These are phyloP conservation scores for Psophia crepitans DNA, from an alignment of 2,113 vertebrate genomes.

Conservation along the genomic window DNA sequence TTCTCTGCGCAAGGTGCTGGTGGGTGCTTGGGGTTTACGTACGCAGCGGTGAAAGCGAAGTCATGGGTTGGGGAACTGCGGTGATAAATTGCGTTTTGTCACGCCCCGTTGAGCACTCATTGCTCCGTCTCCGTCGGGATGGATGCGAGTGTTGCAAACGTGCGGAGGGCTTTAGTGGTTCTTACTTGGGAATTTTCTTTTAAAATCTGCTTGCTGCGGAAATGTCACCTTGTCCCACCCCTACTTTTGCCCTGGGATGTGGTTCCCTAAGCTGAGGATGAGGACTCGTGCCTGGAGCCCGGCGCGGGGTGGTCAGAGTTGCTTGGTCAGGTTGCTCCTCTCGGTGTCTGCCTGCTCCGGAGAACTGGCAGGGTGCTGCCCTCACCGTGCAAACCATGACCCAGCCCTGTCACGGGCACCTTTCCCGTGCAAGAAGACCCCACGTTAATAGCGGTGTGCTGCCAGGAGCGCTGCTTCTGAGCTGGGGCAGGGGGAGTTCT, in stretches of 20 bases:
- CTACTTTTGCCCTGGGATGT: not conserved
- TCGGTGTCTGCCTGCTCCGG: not conserved
- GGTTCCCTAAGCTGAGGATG: not conserved
- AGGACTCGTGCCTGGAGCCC: not conserved
- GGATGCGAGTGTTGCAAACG: not conserved
- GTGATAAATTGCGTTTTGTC: not conserved
- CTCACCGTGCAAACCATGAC: not conserved
- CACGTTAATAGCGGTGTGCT: accelerated
- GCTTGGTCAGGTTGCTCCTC: not conserved
- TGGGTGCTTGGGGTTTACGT: not conserved
- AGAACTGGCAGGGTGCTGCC: not conserved
- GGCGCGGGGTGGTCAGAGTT: accelerated
- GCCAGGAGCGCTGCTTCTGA: accelerated
- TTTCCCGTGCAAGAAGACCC: not conserved
- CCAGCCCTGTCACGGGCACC: not conserved
- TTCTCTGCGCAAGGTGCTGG: not conserved
- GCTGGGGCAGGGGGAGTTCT: not conserved
- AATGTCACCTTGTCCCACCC: not conserved
- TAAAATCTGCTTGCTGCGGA: not conserved
- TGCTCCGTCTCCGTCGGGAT: not conserved
- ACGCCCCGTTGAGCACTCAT: accelerated
- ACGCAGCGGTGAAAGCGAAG: not conserved
- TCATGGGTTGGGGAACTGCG: accelerated
- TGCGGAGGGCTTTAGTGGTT: not conserved
- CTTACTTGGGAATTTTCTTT: not conserved